Conservation (phyloP, 1,140 invertebrate species). For the Drosophila subpulchrella region DNA sequence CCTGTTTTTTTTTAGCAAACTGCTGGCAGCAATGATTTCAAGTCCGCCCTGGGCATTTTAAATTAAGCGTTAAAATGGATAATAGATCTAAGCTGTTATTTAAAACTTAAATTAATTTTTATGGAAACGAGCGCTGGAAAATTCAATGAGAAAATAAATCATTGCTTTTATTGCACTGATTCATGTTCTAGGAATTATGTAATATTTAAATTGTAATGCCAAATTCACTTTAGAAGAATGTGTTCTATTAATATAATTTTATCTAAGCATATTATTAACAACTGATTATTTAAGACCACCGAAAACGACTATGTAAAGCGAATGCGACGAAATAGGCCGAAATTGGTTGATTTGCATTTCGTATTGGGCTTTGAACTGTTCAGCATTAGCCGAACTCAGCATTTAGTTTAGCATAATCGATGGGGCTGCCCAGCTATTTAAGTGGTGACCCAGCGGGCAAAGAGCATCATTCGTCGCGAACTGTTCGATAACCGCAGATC, state of each 20-base stretch:
- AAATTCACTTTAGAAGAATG: neutral
- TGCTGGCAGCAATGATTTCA: too few species aligned
- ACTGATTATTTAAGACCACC: neutral
- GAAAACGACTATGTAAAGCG: neutral
- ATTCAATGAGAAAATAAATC: too few species aligned
- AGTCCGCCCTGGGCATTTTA: too few species aligned
- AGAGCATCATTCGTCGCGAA: slow-evolving; percentile 33
- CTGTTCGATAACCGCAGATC: slow-evolving; percentile 38
- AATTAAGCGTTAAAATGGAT: too few species aligned
- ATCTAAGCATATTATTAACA: neutral
- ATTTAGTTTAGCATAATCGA: slow-evolving; percentile 20
- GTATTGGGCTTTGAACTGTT: slow-evolving; percentile 21
- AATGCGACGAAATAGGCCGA: slow-evolving; percentile 4
- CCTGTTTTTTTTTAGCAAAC: too few species aligned
- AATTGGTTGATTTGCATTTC: slow-evolving; percentile 24
- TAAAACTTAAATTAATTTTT: too few species aligned
- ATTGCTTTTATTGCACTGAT: too few species aligned
- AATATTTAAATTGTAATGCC: too few species aligned
- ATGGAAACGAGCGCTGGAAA: too few species aligned
- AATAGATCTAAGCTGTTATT: too few species aligned
- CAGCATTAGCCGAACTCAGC: slow-evolving; percentile 18
- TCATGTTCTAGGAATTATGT: too few species aligned
- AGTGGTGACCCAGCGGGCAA: slow-evolving; percentile 1
- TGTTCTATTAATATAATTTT: neutral
- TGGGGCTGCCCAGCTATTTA: slow-evolving; percentile 23